A percentile compares a stretch with the other conserved stretches of the same genome.
Conservation (phyloP, 2,113 vertebrate species). For the Rhineura floridana region DNA sequence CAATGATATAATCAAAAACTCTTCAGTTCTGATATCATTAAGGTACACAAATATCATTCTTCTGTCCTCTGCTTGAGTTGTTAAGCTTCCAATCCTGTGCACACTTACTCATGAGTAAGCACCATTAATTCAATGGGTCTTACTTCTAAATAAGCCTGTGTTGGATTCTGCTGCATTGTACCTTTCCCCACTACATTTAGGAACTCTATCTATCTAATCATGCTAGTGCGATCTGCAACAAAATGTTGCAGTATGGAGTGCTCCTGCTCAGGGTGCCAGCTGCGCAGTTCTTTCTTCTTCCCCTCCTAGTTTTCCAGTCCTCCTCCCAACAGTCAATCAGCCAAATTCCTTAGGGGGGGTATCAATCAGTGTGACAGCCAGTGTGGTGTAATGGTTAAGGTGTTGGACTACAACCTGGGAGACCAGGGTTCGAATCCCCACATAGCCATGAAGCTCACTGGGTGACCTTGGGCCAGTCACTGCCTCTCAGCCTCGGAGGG, state of each 20-base stretch:
- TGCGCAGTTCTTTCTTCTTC: neutral
- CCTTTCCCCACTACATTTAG: neutral
- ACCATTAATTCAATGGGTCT: neutral
- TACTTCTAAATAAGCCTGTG: neutral
- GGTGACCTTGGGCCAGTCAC: too few species aligned
- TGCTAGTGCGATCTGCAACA: neutral
- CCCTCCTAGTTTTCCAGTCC: neutral
- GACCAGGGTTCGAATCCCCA: too few species aligned
- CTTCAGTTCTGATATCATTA: constrained; percentile 52
- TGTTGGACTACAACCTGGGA: too few species aligned
- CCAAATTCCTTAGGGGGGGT: too few species aligned
- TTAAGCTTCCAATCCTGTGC: neutral
- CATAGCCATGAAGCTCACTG: too few species aligned
- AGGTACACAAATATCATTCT: constrained; percentile 54
- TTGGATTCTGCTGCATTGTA: neutral
- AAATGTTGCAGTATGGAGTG: neutral
- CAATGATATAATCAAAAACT: constrained; percentile 34
- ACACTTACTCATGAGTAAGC: neutral
- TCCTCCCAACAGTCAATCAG: neutral
- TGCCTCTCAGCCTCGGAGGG: too few species aligned
- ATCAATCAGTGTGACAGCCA: too few species aligned
- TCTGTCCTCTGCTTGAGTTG: constrained; percentile 42
- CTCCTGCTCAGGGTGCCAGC: neutral
- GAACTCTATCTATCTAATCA: neutral
- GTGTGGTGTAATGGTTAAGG: too few species aligned